These are phyloP conservation scores for Phalera bucephala DNA, from an alignment of 2,888 invertebrate genomes.

Conservation along the genomic window DNA sequence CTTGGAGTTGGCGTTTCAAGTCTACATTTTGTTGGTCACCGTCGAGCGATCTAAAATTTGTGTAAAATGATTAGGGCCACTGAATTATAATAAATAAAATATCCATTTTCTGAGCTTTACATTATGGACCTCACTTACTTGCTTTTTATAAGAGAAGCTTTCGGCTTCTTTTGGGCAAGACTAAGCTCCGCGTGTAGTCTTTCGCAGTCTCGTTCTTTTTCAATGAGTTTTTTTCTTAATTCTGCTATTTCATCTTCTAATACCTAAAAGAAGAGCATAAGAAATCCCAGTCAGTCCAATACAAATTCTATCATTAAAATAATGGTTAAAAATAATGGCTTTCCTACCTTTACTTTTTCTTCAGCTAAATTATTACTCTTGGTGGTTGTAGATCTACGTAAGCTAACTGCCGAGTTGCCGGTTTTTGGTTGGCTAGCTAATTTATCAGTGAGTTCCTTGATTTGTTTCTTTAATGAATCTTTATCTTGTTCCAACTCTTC, in stretches of 20 bases:
- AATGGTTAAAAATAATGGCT: too few species aligned
- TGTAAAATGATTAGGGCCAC: background rate
- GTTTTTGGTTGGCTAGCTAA: slow-evolving; percentile 73
- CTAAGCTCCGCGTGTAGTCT: slow-evolving; percentile 88
- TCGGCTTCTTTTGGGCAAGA: slow-evolving; percentile 84
- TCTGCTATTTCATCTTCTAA: slow-evolving; percentile 89
- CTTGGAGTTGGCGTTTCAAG: slow-evolving; percentile 88
- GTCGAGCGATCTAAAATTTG: slow-evolving; percentile 80
- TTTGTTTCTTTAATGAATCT: slow-evolving; percentile 87
- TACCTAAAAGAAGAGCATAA: slow-evolving; percentile 55
- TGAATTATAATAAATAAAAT: too few species aligned
- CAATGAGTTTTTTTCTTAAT: slow-evolving; percentile 88
- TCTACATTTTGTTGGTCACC: slow-evolving; percentile 86
- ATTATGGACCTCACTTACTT: slow-evolving; percentile 76
- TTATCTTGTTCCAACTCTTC: slow-evolving; percentile 93
- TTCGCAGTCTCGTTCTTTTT: slow-evolving; percentile 92
- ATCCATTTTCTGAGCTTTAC: background rate
- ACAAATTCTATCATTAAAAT: too few species aligned
- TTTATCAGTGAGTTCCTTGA: slow-evolving; percentile 90
- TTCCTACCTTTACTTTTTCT: slow-evolving; percentile 85
- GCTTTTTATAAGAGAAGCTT: slow-evolving; percentile 84
- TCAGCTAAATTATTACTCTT: slow-evolving; percentile 83
- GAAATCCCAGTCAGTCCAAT: too few species aligned
- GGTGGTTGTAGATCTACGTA: slow-evolving; percentile 51
- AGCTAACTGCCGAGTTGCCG: slow-evolving; percentile 49